Evolutionary conservation across 1,140 invertebrate genomes (phyloP), one percentile per base, ranked within the genome.

Genomic region (Nasonia vitripennis): DNA sequence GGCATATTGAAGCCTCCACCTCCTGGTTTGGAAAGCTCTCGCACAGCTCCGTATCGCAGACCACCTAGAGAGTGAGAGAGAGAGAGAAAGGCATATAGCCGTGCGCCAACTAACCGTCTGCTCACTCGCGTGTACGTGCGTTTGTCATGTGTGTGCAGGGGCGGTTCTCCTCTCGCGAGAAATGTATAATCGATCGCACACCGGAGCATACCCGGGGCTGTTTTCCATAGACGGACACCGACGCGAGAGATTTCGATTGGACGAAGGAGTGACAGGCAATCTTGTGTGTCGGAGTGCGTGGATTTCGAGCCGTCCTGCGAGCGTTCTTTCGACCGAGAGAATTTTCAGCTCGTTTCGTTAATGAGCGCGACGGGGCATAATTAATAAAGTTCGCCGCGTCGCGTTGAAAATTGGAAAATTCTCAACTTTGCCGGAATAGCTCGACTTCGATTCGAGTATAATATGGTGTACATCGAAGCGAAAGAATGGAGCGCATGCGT

Each of bases 1-100:
- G 90, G 91, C 91, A 92, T 92, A 92, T 92, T 92, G 91, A 91
- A 92, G 90, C 89, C 88, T 89, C 87, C 86, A 85, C 45, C 62
- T 75, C 55, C 20, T 62, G 55, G 55, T 62, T 62, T 62, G 17
- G 55, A 62, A 62, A 62, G 55, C 55, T 62, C 55, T 62, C 55
- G 55, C 48, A 10, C 55, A 62, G 41, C 55, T 62, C 48, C 85
- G 82, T 86, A 87, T 81, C 87, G 85, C 78, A 34, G 20, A 27
- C 23, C 41, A 37, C 48, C 20, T 77, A 27, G 75, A 51, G 78
- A 79, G 78, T 41, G 73, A 75, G 73, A 75, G 37, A 75, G 73
- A 78, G 45, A 78, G 75, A 78, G 75, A 78, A 23, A 78, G 75
- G 12, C 31, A n/a, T 55, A 78, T 23, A 62, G 20, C 55, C 55